Conservation (phyloP, 2,888 invertebrate genomes). For the Drosophila mimetica region DNA sequence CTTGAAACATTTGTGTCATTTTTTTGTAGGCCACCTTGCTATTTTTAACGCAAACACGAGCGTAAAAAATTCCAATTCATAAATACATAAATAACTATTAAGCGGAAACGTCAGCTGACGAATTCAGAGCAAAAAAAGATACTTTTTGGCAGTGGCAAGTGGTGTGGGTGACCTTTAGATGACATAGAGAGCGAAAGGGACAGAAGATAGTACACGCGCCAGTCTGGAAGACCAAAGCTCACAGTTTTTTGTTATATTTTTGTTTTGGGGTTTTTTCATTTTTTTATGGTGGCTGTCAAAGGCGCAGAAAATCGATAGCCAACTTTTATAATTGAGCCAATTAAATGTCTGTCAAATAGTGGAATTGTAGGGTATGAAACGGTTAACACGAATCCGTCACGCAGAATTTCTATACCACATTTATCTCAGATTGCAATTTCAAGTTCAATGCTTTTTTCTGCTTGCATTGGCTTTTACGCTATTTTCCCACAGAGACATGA, state of each 20-base stretch:
- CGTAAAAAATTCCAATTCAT: slow-evolving; percentile 38
- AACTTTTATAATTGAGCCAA: slow-evolving; percentile 31
- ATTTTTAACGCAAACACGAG: slow-evolving; percentile 33
- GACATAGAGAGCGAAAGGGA: slow-evolving; percentile 56
- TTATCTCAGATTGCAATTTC: slow-evolving; percentile 38
- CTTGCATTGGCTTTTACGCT: slow-evolving; percentile 29
- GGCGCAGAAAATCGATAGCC: slow-evolving; percentile 42
- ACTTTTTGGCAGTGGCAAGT: slow-evolving; percentile 43
- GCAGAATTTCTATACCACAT: background rate
- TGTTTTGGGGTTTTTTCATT: slow-evolving; percentile 6
- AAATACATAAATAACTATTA: slow-evolving; percentile 35
- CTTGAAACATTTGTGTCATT: background rate
- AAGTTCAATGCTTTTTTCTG: slow-evolving; percentile 62
- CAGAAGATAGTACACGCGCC: slow-evolving; percentile 49
- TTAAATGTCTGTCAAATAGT: slow-evolving; percentile 13
- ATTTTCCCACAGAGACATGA: slow-evolving; percentile 24
- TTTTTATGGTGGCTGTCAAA: slow-evolving; percentile 30
- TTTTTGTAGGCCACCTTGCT: slow-evolving; percentile 15
- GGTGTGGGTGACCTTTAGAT: slow-evolving; percentile 70
- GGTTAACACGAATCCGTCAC: background rate
- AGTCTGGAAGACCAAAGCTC: slow-evolving; percentile 67
- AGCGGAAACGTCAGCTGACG: slow-evolving; percentile 47
- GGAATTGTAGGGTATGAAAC: slow-evolving; percentile 19
- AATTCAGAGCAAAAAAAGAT: slow-evolving; percentile 18
- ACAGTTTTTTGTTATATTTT: slow-evolving; percentile 7